Conservation (phyloP, 2,113 vertebrate genomes). For the Ursus arctos region DNA sequence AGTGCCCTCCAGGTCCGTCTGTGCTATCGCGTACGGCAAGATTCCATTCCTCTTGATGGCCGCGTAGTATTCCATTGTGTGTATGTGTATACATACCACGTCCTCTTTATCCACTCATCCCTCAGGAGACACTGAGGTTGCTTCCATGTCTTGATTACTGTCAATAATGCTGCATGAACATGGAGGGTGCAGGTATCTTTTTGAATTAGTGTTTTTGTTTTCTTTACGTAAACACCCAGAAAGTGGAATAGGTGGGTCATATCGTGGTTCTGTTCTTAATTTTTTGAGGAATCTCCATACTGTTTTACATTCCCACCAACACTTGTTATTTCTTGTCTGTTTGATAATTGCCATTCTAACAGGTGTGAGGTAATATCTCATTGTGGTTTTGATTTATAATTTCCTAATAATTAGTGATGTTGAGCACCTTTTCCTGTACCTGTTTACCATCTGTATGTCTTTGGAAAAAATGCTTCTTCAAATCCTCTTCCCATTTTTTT, state of each 20-base stretch:
- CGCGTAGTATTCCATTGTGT: neutral
- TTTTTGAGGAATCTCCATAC: neutral
- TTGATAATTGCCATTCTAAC: neutral
- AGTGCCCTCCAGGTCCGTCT: neutral
- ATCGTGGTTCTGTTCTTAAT: neutral
- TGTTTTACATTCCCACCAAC: neutral
- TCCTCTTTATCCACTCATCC: too few relatives aligned
- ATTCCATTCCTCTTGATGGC: neutral
- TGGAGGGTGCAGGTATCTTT: neutral
- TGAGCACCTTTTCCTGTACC: too few relatives aligned
- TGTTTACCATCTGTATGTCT: neutral
- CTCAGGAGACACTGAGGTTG: neutral
- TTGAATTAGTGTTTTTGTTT: neutral
- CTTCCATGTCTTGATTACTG: neutral
- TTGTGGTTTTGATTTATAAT: neutral
- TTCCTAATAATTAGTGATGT: neutral
- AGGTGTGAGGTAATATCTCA: neutral
- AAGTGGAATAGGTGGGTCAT: neutral
- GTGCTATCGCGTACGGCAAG: fast-evolving
- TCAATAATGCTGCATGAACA: neutral
- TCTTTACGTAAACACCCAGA: neutral
- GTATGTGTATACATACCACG: neutral
- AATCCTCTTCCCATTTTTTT: neutral
- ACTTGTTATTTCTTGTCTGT: neutral
- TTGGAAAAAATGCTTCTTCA: neutral